phyloP scores from a whole-genome alignment of 2,888 invertebrate species.

The Venustoraphidia nigricollis region DNA sequence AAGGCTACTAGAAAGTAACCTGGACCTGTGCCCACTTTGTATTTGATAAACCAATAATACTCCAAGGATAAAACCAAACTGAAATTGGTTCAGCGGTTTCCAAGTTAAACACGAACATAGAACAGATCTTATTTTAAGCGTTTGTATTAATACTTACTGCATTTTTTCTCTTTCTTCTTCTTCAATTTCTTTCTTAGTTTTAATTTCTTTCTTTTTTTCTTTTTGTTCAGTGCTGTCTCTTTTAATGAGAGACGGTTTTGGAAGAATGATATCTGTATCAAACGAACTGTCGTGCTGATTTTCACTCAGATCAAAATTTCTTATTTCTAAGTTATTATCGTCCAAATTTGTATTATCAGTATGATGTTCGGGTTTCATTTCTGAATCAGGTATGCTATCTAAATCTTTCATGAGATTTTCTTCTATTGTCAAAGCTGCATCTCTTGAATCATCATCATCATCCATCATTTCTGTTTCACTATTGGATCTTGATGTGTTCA shows the following conservation, averaged over 20 bases:
- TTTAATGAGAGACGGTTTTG: slow-evolving; percentile 19
- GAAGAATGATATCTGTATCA: slow-evolving; percentile 23
- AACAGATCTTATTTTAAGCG: background rate
- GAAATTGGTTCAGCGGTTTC: too few species aligned
- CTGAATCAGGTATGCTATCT: slow-evolving; percentile 2
- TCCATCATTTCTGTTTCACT: slow-evolving; percentile 17
- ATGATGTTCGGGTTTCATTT: background rate
- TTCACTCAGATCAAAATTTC: slow-evolving; percentile 1
- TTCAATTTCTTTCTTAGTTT: slow-evolving; percentile 70
- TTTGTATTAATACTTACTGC: slow-evolving; percentile 64
- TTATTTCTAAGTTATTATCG: background rate
- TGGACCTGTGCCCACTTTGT: too few species aligned
- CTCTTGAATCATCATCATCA: slow-evolving; percentile 20
- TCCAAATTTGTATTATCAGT: background rate
- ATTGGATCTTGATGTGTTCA: slow-evolving; percentile 22
- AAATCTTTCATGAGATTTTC: slow-evolving; percentile 17
- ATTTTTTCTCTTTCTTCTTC: slow-evolving; percentile 92
- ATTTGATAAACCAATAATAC: too few species aligned
- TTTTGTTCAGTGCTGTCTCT: slow-evolving; percentile 3
- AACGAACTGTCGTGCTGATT: slow-evolving; percentile 12
- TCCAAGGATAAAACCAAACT: too few species aligned
- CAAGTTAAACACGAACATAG: too few species aligned
- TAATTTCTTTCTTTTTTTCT: slow-evolving; percentile 51
- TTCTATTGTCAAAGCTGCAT: slow-evolving; percentile 19
- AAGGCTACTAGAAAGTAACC: too few species aligned